These are phyloP conservation scores for Orussus abietinus DNA, from an alignment of 1,140 invertebrate species.

Conservation along the genomic window DNA sequence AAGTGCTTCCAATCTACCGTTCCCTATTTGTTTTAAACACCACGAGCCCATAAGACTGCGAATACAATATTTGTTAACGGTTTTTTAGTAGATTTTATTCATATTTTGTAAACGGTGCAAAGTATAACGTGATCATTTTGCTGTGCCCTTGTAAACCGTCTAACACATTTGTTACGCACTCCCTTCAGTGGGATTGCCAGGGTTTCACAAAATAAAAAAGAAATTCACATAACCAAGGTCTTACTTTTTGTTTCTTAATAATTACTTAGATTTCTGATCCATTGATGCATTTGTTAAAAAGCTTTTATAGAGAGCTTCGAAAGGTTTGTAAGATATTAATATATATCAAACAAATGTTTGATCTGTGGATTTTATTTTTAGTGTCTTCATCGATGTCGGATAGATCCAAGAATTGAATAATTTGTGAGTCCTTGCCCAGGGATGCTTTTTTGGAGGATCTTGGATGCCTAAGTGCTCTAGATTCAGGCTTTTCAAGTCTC, in stretches of 20 bases:
- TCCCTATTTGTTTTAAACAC: constrained; percentile 6
- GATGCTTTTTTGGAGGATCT: no score
- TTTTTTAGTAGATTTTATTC: no score
- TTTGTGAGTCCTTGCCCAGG: no score
- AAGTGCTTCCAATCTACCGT: constrained; percentile 9
- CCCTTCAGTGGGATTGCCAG: not conserved
- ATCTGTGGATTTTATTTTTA: constrained; percentile 24
- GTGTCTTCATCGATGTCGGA: constrained; percentile 6
- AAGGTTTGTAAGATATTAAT: no score
- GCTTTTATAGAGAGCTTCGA: no score
- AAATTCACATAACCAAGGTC: constrained; percentile 2
- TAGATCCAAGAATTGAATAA: no score
- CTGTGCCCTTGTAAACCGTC: constrained; percentile 1
- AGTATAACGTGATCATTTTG: no score
- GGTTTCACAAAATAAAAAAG: constrained; percentile 7
- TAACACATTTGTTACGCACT: constrained; percentile 6
- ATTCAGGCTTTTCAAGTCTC: no score
- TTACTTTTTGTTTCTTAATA: constrained; percentile 9
- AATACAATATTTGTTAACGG: constrained; percentile 8
- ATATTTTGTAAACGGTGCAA: no score
- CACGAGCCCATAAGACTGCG: constrained; percentile 2
- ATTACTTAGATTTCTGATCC: not conserved
- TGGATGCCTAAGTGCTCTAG: no score
- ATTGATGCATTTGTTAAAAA: no score
- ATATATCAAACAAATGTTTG: constrained; percentile 15